phyloP scores from a whole-genome alignment of 1,140 invertebrate genomes.

The Pollicipes pollicipes region DNA sequence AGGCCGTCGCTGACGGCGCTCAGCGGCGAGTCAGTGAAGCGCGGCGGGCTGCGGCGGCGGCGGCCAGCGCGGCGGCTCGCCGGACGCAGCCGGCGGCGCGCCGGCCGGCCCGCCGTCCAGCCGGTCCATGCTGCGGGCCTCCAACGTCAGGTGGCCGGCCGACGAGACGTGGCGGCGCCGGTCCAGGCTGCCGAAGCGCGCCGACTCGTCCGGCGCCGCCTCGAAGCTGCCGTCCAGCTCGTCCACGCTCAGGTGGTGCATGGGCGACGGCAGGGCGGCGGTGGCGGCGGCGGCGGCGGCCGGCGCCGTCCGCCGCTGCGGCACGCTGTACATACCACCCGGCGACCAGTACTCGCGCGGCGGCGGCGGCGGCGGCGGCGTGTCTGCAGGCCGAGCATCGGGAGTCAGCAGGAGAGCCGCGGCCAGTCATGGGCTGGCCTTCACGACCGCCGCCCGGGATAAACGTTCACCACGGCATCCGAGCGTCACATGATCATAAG shows the following conservation, averaged over 20 bases:
- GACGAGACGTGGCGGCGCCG: slow-evolving; percentile 28
- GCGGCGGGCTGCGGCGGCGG: slow-evolving; percentile 3
- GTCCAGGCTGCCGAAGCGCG: slow-evolving; percentile 40
- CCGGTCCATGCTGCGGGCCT: slow-evolving; percentile 21
- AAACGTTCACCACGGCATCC: too few relatives aligned
- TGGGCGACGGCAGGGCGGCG: slow-evolving; percentile 8
- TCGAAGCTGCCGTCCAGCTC: slow-evolving; percentile 40
- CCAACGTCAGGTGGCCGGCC: slow-evolving; percentile 11
- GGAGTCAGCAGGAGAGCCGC: too few relatives aligned
- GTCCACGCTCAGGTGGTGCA: slow-evolving; percentile 31
- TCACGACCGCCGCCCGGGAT: too few relatives aligned
- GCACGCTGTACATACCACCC: slow-evolving; percentile 4
- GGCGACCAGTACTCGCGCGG: slow-evolving; percentile 3
- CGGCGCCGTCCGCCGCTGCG: slow-evolving; percentile 1
- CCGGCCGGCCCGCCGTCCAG: slow-evolving; percentile 16
- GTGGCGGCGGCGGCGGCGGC: neutral
- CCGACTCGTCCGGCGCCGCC: slow-evolving; percentile 12
- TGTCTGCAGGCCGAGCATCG: too few relatives aligned
- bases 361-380: too few relatives aligned
- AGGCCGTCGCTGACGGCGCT: neutral
- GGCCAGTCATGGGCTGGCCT: too few relatives aligned
- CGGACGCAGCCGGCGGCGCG: neutral
- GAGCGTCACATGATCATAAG: too few relatives aligned
- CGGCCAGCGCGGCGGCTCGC: neutral
- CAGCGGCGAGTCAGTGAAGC: slow-evolving; percentile 4